These are phyloP conservation scores for Hypanus sabinus DNA, from an alignment of 2,113 vertebrate genomes.

Conservation along the genomic window DNA sequence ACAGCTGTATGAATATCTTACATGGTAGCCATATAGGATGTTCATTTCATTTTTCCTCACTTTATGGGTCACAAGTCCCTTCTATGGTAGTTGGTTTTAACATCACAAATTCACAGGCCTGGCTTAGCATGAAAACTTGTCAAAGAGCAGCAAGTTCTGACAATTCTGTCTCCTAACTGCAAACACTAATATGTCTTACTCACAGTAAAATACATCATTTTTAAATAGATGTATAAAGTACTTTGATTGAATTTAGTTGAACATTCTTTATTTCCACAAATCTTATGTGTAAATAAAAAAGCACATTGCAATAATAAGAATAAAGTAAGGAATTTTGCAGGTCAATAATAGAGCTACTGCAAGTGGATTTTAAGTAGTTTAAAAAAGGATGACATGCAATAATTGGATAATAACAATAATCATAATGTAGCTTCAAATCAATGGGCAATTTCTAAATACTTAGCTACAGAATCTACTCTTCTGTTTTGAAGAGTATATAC, in stretches of 20 bases:
- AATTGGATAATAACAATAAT: constrained; percentile 24
- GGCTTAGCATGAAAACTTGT: neutral
- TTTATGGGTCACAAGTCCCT: neutral
- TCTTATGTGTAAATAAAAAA: too few relatives aligned
- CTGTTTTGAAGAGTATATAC: constrained; percentile 63
- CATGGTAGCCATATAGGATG: neutral
- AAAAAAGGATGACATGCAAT: constrained; percentile 7
- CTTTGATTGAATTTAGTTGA: neutral
- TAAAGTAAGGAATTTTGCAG: neutral
- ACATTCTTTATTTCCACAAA: neutral
- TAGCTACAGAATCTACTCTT: neutral
- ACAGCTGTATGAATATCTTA: neutral
- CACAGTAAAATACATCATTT: neutral
- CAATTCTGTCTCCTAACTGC: neutral
- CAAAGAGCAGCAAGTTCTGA: neutral
- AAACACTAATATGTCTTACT: neutral
- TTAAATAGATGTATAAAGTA: neutral
- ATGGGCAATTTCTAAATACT: neutral
- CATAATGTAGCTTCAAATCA: neutral
- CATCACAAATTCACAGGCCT: neutral
- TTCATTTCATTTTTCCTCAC: neutral
- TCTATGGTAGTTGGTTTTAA: neutral
- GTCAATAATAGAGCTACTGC: neutral
- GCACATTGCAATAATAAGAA: neutral
- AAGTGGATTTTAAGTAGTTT: neutral